phyloP scores from a whole-genome alignment of 1,140 invertebrate species.

The Brachystomella parvula region DNA sequence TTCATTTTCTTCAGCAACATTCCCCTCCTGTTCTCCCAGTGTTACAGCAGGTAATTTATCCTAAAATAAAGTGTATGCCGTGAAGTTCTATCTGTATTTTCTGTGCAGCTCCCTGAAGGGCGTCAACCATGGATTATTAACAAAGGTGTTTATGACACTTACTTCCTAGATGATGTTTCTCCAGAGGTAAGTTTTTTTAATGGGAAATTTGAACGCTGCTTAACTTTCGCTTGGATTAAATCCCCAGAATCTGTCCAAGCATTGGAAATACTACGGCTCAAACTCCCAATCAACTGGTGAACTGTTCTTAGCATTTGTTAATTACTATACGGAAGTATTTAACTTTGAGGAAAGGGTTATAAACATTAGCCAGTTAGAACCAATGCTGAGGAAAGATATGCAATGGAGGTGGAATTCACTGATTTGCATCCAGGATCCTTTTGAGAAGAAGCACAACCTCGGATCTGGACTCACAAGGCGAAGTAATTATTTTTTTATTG shows the following conservation, averaged over 20 bases:
- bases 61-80: conserved; percentile 9
- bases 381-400: conserved; percentile 51
- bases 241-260: not conserved
- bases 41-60: conserved; percentile 49
- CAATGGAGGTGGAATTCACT: conserved; percentile 49
- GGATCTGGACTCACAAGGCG: conserved; percentile 51
- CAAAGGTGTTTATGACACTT: conserved; percentile 24
- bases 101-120: not conserved
- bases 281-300: conserved; percentile 49
- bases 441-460: conserved; percentile 54
- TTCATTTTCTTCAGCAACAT: conserved; percentile 54
- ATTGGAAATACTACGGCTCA: conserved; percentile 45
- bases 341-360: conserved; percentile 51
- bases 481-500: conserved; percentile 44
- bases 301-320: conserved; percentile 51
- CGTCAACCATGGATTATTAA: not conserved
- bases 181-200: conserved; percentile 19
- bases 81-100: not conserved
- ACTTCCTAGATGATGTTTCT: conserved; percentile 20
- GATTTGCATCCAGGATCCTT: conserved; percentile 58
- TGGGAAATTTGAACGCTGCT: too few species aligned
- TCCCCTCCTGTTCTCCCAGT: conserved; percentile 54
- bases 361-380: conserved; percentile 47
- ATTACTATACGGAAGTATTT: conserved; percentile 53
- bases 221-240: too few species aligned